Base-by-base conservation (phyloP, 35 echinoderm and acorn worm genomes). In the Apostichopus parvimensis region DNA sequence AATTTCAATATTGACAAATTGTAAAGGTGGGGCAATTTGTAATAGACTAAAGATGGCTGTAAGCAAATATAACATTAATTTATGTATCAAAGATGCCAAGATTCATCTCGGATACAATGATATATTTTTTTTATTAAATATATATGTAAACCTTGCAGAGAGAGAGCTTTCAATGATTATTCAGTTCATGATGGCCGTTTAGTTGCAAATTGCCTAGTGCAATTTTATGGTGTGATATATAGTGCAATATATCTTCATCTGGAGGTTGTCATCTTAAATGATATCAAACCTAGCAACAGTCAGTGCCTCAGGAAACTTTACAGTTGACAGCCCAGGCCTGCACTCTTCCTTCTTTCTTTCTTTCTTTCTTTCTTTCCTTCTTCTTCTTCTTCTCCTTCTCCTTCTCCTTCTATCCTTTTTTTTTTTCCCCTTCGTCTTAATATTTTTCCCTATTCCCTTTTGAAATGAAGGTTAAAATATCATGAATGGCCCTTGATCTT, bases 401-500 rank as follows among this genome's bases (percentile, higher is more conserved):
- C n/a, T 75, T 75, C n/a, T 73, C 70, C 1, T 22, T 8, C 17
- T 22, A 18, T 75, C n/a, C 22, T 22, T 22, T 75, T 73, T 21
- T 20, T 22, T 75, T 75, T 75, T 12, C 0, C 8, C 58, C 1
- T 8, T 11, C 26, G 34, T 45, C 34, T 45, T 45, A 45, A 45
- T 45, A 45, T 45, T 45, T 34, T 45, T 45, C 34, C 34, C 34
- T 45, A 45, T 45, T 45, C 34, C 58, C 58, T 61, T 61, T 61
- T 61, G 58, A 61, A 75, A 18, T 7, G 71, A 75, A 75, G 71
- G 71, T 75, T 75, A 75, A 75, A 75, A 75, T 75, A 75, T 75
- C 71, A 14, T 75, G 17, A 59, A 84, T 18, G 23, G 53, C 56
- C 81, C 81, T 84, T 84, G 81, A 84, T 84, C 81, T 84, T 84